Evolutionary conservation across 2,888 invertebrate species (phyloP).

Genomic region (Chelonus formosanus): DNA sequence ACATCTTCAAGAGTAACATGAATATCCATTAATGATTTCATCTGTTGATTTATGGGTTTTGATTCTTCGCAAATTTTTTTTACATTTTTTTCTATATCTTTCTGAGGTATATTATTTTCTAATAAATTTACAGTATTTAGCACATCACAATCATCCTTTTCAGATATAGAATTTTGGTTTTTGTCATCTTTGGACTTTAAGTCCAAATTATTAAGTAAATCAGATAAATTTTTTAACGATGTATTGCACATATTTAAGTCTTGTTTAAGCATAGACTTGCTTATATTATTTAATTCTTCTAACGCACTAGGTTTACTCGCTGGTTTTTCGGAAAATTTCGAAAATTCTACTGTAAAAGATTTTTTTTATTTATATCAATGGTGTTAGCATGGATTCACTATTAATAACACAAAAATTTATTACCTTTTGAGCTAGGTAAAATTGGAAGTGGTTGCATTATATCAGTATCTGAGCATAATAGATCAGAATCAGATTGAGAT

Average conservation of each 20-base stretch:
- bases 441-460: too few species aligned
- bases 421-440: too few species aligned
- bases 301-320: constrained; percentile 68
- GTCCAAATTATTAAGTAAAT: neutral
- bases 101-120: constrained; percentile 7
- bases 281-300: constrained; percentile 82
- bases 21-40: constrained; percentile 74
- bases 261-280: constrained; percentile 80
- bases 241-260: constrained; percentile 60
- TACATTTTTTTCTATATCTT: constrained; percentile 10
- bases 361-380: too few species aligned
- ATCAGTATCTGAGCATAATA: too few species aligned
- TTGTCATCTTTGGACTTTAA: neutral
- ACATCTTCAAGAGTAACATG: constrained; percentile 79
- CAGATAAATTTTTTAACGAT: constrained; percentile 27
- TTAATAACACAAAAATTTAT: too few species aligned
- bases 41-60: constrained; percentile 56
- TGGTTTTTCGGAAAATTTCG: constrained; percentile 49
- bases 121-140: neutral
- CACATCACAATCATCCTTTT: neutral
- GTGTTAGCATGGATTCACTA: too few species aligned
- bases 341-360: constrained; percentile 36
- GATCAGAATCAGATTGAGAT: too few species aligned
- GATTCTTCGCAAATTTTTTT: constrained; percentile 11
- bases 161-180: neutral